Conservation (phyloP, 1,140 invertebrate genomes). For the Papilio polytes region DNA sequence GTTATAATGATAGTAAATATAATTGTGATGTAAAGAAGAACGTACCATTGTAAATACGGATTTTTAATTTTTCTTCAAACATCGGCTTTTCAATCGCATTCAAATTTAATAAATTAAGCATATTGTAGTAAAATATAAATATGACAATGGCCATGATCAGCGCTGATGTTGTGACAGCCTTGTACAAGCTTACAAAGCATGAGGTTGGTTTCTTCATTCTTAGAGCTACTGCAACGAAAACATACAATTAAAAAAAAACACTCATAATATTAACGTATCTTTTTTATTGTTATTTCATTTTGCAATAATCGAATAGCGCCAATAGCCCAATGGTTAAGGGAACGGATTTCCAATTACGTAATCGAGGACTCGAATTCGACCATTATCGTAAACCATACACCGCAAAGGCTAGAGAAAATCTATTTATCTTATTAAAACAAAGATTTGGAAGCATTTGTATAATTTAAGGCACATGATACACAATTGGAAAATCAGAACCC, state of each 20-base stretch:
- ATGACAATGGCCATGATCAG: constrained; percentile 34
- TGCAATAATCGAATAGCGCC: too few relatives aligned
- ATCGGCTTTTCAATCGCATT: constrained; percentile 24
- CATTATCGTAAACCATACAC: too few relatives aligned
- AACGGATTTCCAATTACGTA: too few relatives aligned
- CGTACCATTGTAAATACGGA: background rate
- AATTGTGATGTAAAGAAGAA: background rate
- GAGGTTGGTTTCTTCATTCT: constrained; percentile 18
- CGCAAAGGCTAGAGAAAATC: too few relatives aligned
- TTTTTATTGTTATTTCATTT: too few relatives aligned
- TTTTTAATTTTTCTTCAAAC: background rate
- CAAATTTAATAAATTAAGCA: constrained; percentile 35
- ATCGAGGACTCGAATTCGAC: too few relatives aligned
- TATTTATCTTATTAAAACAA: too few relatives aligned
- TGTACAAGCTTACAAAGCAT: constrained; percentile 16
- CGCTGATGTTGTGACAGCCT: constrained; percentile 23
- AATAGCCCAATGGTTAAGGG: too few relatives aligned
- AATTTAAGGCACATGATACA: background rate
- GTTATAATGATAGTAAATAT: background rate
- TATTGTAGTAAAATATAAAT: constrained; percentile 41
- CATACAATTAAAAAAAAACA: background rate
- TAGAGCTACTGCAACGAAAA: constrained; percentile 25
- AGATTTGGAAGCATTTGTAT: background rate
- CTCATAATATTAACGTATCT: too few relatives aligned
- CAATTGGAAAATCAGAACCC: too few relatives aligned